Evolutionary conservation across 1,140 invertebrate species (phyloP).

Genomic region (Saccostrea cuccullata): DNA sequence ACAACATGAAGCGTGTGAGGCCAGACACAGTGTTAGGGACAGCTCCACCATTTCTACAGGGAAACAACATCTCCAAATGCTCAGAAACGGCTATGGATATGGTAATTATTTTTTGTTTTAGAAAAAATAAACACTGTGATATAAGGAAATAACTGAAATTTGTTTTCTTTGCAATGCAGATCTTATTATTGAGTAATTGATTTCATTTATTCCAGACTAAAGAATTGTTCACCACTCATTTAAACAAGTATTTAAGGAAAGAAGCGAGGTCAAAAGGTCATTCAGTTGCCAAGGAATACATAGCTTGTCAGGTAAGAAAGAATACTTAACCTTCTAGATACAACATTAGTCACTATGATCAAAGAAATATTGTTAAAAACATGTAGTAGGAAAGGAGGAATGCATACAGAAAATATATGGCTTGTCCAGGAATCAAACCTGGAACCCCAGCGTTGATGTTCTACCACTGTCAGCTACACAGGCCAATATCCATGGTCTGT

Average conservation of each 20-base stretch:
- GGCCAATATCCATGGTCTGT: too few species aligned
- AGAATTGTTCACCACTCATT: constrained; percentile 64
- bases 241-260: constrained; percentile 65
- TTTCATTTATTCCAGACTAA: constrained; percentile 62
- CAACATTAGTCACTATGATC: too few species aligned
- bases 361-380: too few species aligned
- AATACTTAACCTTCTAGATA: too few species aligned
- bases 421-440: too few species aligned
- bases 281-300: constrained; percentile 72
- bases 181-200: not conserved
- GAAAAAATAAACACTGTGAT: too few species aligned
- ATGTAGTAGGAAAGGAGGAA: too few species aligned
- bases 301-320: constrained; percentile 67
- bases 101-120: constrained; percentile 20
- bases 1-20: constrained; percentile 49
- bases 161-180: not conserved
- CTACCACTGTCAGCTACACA: too few species aligned
- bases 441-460: too few species aligned
- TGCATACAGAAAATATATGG: too few species aligned
- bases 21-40: constrained; percentile 66
- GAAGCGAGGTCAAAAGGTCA: constrained; percentile 69
- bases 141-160: not conserved
- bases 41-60: constrained; percentile 66
- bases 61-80: constrained; percentile 51
- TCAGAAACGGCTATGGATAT: constrained; percentile 52